Evolutionary conservation across 1,140 invertebrate genomes (phyloP).

Genomic region (Pseudomyrmex sp.): DNA sequence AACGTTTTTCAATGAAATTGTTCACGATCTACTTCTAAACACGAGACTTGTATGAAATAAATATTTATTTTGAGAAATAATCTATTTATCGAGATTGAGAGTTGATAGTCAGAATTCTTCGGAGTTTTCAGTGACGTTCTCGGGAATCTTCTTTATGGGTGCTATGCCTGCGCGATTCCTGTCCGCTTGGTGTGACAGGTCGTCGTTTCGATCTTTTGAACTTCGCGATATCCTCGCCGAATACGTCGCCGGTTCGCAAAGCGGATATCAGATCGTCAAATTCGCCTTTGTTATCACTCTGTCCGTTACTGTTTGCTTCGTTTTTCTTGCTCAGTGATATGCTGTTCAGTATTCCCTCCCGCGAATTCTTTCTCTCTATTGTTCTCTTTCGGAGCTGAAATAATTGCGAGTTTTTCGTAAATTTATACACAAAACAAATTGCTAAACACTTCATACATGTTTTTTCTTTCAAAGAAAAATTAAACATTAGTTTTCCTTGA

Average conservation of each 20-base stretch:
- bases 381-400: slow-evolving; percentile 92
- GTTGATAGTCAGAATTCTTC: not conserved
- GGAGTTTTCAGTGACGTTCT: slow-evolving; percentile 84
- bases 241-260: slow-evolving; percentile 97
- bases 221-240: slow-evolving; percentile 98
- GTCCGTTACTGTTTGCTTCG: slow-evolving; percentile 85
- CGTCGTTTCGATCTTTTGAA: slow-evolving; percentile 92
- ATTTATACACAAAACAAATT: too few species aligned
- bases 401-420: not conserved
- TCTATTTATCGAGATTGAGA: not conserved
- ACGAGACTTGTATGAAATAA: not conserved
- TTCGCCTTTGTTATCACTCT: slow-evolving; percentile 91
- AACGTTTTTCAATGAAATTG: not conserved
- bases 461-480: too few species aligned
- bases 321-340: slow-evolving; percentile 85
- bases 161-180: slow-evolving; percentile 87
- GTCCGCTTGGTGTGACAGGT: slow-evolving; percentile 87
- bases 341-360: slow-evolving; percentile 89
- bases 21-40: slow-evolving; percentile 15
- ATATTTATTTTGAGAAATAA: slow-evolving; percentile 8
- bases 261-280: slow-evolving; percentile 99
- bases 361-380: slow-evolving; percentile 93
- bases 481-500: too few species aligned
- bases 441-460: too few species aligned
- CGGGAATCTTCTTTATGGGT: slow-evolving; percentile 90